Evolutionary conservation across 2,888 invertebrate species (phyloP).

Genomic region (Euzophera pinguis): DNA sequence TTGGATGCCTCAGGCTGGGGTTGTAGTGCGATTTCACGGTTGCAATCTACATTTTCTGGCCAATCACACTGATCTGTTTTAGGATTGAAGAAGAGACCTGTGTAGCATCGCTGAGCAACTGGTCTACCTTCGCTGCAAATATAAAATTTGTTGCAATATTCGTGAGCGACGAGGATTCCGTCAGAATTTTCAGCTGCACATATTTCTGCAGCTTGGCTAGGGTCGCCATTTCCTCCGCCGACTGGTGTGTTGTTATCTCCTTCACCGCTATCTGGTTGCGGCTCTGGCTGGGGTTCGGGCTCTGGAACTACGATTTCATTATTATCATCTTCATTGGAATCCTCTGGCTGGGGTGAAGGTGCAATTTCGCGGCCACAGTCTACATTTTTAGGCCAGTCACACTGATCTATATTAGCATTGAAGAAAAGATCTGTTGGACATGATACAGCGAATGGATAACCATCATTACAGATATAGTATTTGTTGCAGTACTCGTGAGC

Average conservation of each 20-base stretch:
- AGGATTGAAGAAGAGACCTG: constrained; percentile 28
- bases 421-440: constrained; percentile 35
- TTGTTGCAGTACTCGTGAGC: constrained; percentile 31
- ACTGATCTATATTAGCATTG: constrained; percentile 31
- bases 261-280: constrained; percentile 7
- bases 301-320: constrained; percentile 1
- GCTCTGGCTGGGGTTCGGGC: background rate
- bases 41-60: constrained; percentile 31
- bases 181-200: constrained; percentile 27
- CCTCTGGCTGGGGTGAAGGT: background rate
- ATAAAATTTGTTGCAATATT: constrained; percentile 36
- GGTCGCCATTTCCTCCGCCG: constrained; percentile 21
- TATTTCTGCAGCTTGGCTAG: constrained; percentile 32
- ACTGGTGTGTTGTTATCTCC: constrained; percentile 7
- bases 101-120: constrained; percentile 20
- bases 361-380: constrained; percentile 30
- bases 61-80: constrained; percentile 31
- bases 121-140: constrained; percentile 30
- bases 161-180: constrained; percentile 30
- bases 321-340: constrained; percentile 18
- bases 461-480: constrained; percentile 26
- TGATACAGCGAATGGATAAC: constrained; percentile 27
- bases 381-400: constrained; percentile 44
- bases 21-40: background rate
- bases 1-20: constrained; percentile 15